Base-by-base conservation (phyloP, 2,113 vertebrate genomes). In the Engraulis encrasicolus region DNA sequence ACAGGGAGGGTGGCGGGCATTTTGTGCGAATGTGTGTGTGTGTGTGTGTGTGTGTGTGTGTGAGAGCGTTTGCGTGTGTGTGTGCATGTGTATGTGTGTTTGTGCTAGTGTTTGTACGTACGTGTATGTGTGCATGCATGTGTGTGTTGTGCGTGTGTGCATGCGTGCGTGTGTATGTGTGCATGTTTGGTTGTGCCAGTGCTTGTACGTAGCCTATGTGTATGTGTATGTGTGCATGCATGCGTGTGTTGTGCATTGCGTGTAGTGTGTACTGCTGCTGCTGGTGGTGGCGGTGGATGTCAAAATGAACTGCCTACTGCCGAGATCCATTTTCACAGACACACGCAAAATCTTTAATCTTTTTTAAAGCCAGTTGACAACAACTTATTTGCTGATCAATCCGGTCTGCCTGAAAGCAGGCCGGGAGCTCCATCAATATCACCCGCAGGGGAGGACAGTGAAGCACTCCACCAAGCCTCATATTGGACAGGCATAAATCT, bases 351-450 rank as follows among this genome's bases (percentile, higher is more conserved):
- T 91, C 84, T 90, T 91, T 86, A 85, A 90, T 85, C 80, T 91
- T 85, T 89, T 88, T 86, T 89, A 84, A 92, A 91, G 86, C 88
- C 86, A 82, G 81, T 86, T 50, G 82, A 91, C 85, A 87, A 87
- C 74, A 90, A 87, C 84, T 86, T 87, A 87, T 90, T 92, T 88
- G 86, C 78, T 50, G 86, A 89, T 92, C 88, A 91, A 89, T 91
- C 83, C 74, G 80, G 1, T 12, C 79, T 50, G 79, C 81, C 78
- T 85, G 78, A 81, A 86, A 37, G 58, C 84, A 87, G 71, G 83
- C 78, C 40, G 78, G 50, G 34, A 34, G 31, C 84, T 38, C 40
- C 81, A 61, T 87, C 78, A 23, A 91, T 87, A 89, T 71, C 84
- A 87, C 34, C 52, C 81, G 78, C 31, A 1, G 36, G 86, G n/a